Conservation (phyloP, 2,888 invertebrate genomes). For the Drosophila cognata region DNA sequence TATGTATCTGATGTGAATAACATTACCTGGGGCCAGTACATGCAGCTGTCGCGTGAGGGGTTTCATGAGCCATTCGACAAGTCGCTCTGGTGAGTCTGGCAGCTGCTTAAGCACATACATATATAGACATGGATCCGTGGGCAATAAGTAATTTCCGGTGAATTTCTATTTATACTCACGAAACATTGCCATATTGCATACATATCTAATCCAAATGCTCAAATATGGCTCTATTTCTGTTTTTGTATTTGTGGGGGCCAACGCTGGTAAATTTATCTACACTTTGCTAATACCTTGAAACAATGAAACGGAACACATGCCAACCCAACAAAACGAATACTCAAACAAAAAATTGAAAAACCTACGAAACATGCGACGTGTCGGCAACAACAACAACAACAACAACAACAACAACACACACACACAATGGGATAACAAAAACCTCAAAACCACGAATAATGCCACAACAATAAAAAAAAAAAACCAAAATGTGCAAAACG, state of each 20-base stretch:
- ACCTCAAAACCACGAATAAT: slow-evolving; percentile 30
- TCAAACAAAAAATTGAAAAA: slow-evolving; percentile 35
- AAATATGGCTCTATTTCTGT: slow-evolving; percentile 66
- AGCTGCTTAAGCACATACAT: background rate
- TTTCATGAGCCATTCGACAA: slow-evolving; percentile 85
- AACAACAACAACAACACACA: slow-evolving; percentile 23
- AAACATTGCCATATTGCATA: slow-evolving; percentile 57
- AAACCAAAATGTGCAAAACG: slow-evolving; percentile 28
- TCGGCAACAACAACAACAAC: slow-evolving; percentile 17
- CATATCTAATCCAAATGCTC: slow-evolving; percentile 75
- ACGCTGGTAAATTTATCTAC: slow-evolving; percentile 69
- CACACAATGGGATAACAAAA: slow-evolving; percentile 41
- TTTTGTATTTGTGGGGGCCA: slow-evolving; percentile 20
- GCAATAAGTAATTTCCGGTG: slow-evolving; percentile 55
- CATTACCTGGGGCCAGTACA: slow-evolving; percentile 85
- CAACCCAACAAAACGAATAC: slow-evolving; percentile 25
- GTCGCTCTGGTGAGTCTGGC: slow-evolving; percentile 83
- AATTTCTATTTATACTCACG: slow-evolving; percentile 50
- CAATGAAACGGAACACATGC: slow-evolving; percentile 63
- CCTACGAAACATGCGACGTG: slow-evolving; percentile 43
- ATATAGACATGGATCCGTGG: background rate
- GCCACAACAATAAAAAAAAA: background rate
- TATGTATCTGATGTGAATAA: slow-evolving; percentile 85
- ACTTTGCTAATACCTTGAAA: slow-evolving; percentile 73
- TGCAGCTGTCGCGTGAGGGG: slow-evolving; percentile 84